These are phyloP conservation scores for Esperia sulphurella DNA, from an alignment of 2,888 invertebrate species.

Conservation along the genomic window DNA sequence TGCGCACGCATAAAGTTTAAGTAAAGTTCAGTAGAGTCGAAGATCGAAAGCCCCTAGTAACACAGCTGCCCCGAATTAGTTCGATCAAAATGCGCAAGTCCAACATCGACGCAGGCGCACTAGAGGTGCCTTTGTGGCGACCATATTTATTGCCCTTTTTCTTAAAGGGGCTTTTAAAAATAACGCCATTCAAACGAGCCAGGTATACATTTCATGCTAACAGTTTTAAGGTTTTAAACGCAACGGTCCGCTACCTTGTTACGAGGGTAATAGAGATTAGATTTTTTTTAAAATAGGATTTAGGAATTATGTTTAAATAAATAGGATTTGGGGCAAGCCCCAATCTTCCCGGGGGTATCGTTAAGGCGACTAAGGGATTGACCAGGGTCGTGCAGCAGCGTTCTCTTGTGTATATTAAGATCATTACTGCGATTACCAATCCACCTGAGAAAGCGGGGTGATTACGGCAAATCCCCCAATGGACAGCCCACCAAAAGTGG, in stretches of 20 bases:
- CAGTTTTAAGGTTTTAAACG: conserved; percentile 42
- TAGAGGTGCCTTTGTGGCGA: conserved; percentile 68
- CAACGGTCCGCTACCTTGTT: conserved; percentile 33
- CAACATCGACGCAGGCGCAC: conserved; percentile 56
- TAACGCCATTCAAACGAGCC: conserved; percentile 68
- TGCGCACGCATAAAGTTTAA: no score
- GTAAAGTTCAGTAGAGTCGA: background rate
- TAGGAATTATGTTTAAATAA: no score
- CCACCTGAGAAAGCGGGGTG: no score
- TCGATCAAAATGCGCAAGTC: conserved; percentile 63
- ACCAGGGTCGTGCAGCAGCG: no score
- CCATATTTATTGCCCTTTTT: conserved; percentile 66
- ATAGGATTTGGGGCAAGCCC: no score
- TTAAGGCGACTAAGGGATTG: no score
- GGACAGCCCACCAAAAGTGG: no score
- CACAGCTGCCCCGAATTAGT: conserved; percentile 18
- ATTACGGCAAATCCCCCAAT: no score
- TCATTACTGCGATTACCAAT: no score
- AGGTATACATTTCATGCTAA: conserved; percentile 67
- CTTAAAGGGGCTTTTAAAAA: conserved; percentile 52
- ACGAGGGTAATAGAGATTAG: conserved; percentile 20
- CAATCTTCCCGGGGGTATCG: no score
- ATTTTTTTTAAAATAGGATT: background rate
- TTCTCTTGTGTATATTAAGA: no score
- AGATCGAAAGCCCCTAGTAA: conserved; percentile 1